Percentiles rank a stretch among this genome's conserved stretches.
Conservation (phyloP, 2,113 vertebrate genomes). For the Eulemur rufifrons region DNA sequence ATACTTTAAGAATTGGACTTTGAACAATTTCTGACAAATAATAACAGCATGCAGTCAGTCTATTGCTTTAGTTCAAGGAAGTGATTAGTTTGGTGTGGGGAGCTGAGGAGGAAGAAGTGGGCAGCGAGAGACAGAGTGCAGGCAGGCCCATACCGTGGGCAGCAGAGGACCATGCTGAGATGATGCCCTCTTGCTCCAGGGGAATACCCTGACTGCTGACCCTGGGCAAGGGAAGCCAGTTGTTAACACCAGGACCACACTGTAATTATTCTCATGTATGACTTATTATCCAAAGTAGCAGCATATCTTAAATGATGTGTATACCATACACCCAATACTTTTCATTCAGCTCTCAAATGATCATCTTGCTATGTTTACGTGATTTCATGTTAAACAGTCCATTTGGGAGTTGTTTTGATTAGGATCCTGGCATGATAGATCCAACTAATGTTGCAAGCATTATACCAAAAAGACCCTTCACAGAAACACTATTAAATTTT, state of each 20-base stretch:
- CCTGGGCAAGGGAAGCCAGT: neutral
- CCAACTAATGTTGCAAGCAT: neutral
- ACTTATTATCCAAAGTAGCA: neutral
- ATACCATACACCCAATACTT: neutral
- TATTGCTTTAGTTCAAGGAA: neutral
- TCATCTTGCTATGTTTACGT: neutral
- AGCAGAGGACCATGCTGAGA: neutral
- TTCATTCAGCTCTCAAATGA: neutral
- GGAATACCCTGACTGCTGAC: neutral
- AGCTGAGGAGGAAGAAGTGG: neutral
- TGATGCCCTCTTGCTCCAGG: neutral
- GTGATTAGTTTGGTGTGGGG: neutral
- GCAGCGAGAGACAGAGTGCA: neutral
- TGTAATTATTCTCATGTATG: neutral
- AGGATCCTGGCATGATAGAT: neutral
- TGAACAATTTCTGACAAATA: neutral
- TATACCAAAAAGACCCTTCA: neutral
- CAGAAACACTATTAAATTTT: neutral
- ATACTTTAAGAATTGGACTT: conserved; percentile 1
- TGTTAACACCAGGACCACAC: neutral
- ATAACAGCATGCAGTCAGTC: neutral
- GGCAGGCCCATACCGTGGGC: neutral
- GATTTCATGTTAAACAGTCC: neutral
- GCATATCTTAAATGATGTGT: neutral
- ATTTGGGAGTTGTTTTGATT: neutral